These are phyloP conservation scores for Tyria jacobaeae DNA, from an alignment of 2,888 invertebrate species.

Conservation along the genomic window DNA sequence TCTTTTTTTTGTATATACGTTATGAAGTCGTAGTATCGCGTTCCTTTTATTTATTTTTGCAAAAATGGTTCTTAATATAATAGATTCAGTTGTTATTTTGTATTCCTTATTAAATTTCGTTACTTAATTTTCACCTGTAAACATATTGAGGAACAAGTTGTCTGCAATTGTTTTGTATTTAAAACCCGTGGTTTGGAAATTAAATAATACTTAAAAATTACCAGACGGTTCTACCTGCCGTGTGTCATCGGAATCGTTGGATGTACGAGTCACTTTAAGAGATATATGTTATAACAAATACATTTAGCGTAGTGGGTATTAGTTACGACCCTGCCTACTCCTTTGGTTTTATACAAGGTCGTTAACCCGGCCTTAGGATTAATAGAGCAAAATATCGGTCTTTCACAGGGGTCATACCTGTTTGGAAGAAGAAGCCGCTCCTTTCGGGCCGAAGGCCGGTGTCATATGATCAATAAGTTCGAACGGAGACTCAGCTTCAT, in stretches of 20 bases:
- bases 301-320: neutral
- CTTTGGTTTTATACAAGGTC: too few species aligned
- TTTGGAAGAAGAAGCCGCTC: too few species aligned
- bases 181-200: constrained; percentile 7
- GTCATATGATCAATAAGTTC: too few species aligned
- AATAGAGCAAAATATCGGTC: too few species aligned
- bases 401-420: too few species aligned
- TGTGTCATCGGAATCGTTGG: constrained; percentile 3
- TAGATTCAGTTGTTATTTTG: constrained; percentile 35
- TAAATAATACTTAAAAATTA: constrained; percentile 9
- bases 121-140: constrained; percentile 45
- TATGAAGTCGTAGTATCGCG: constrained; percentile 32
- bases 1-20: constrained; percentile 28
- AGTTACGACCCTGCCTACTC: neutral
- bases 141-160: constrained; percentile 41
- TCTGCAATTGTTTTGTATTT: constrained; percentile 20
- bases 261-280: constrained; percentile 1
- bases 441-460: too few species aligned
- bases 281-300: constrained; percentile 3
- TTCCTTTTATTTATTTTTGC: constrained; percentile 33
- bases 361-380: too few species aligned
- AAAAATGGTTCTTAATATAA: constrained; percentile 38
- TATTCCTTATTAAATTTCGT: constrained; percentile 20
- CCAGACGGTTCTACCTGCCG: neutral
- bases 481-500: too few species aligned